Base-by-base conservation (phyloP, 2,797 vertebrate genomes). In the Craterocephalus amniculus region DNA sequence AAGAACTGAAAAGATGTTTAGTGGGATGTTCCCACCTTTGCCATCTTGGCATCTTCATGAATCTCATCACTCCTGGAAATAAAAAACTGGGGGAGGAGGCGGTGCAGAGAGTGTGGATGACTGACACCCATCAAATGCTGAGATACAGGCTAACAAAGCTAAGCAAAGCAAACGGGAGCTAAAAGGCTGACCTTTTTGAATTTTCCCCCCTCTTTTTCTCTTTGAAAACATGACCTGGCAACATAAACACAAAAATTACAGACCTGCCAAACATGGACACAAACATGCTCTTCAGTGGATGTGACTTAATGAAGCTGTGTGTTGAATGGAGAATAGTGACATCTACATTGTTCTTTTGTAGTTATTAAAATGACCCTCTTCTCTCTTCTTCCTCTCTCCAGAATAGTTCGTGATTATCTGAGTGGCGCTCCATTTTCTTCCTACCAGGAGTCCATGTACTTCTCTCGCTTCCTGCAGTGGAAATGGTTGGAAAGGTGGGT, bases 401-500 rank as follows among this genome's bases (percentile, higher is more conserved):
- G 97, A 92, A 91, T 95, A 92, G 94, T 97, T 85, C 95, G 95
- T 76, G 94, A 95, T 90, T 96, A 97, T 89, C 91, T 98, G 90
- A 96, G 96, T 80, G 95, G 94, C 88, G 90, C 87, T 81, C 96
- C 97, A 73, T 98, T 98, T 91, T 93, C 96, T 81, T 93, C 94
- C 77, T 98, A 96, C 91, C 96, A 97, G 71, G 95, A 95, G 68
- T 97, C 95, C 68, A 89, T 95, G 81, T 96, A 96, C 89, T 98
- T 97, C 92, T 96, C 95, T 76, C 96, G 95, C 5, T 98, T 97
- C 91, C 92, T 98, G 78, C 97, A 97, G 84, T 98, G 97, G 97
- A 98, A 98, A 91, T 97, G 96, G 96, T 92, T 97, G 87, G 97
- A 98, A 93, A 96, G 95, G 97, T 98, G 93, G 80, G 94, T 81